Evolutionary conservation across 2,888 invertebrate species (phyloP).

Genomic region (Iselma pallidipennis): DNA sequence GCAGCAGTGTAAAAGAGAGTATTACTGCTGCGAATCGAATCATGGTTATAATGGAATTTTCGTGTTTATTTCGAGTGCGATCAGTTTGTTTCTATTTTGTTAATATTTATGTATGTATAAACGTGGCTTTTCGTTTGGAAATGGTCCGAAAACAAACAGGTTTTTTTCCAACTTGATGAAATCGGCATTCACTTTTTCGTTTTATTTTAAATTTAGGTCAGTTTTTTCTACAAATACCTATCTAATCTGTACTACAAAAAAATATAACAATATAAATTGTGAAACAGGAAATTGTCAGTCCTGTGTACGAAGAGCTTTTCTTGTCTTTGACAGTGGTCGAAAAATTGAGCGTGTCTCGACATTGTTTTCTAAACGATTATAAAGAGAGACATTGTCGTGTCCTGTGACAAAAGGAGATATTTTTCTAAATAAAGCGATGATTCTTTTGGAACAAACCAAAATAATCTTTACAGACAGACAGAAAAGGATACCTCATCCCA

Average conservation of each 20-base stretch:
- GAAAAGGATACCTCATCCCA: too few species aligned
- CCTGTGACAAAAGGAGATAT: not conserved
- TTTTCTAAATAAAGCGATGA: not conserved
- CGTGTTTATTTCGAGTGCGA: constrained; percentile 38
- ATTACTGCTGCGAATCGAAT: constrained; percentile 31
- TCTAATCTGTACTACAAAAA: too few species aligned
- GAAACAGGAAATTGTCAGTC: too few species aligned
- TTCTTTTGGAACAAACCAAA: not conserved
- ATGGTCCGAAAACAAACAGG: not conserved
- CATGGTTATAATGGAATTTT: constrained; percentile 45
- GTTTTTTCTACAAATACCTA: too few species aligned
- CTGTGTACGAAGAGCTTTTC: too few species aligned
- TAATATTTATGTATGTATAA: constrained; percentile 13
- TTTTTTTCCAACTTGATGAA: not conserved
- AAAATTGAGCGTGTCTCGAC: too few species aligned
- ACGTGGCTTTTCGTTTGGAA: not conserved
- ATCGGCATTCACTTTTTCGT: too few species aligned
- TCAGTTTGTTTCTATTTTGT: constrained; percentile 26
- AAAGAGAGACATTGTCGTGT: not conserved
- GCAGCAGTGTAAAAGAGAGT: not conserved
- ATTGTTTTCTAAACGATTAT: too few species aligned
- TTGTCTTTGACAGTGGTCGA: too few species aligned
- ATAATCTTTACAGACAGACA: not conserved
- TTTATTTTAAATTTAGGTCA: too few species aligned
- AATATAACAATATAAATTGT: too few species aligned